phyloP scores from a whole-genome alignment of 2,797 vertebrate species.

The Malurus leucopterus region DNA sequence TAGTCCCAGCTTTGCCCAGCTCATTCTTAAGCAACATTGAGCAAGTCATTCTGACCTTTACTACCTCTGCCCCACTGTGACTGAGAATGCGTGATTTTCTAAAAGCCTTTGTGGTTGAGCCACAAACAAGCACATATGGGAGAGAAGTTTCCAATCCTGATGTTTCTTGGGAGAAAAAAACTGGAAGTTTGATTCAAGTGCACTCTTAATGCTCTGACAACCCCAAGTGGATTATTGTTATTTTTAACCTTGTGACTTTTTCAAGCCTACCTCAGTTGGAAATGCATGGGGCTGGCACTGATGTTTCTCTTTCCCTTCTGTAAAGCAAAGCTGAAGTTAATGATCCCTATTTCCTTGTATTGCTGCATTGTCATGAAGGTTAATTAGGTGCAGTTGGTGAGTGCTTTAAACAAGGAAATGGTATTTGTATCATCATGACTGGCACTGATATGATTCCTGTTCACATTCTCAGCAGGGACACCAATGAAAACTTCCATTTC shows the following conservation, averaged over 20 bases:
- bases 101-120: conserved; percentile 5
- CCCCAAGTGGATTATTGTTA: conserved; percentile 7
- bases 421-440: background rate
- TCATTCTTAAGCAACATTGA: conserved; percentile 24
- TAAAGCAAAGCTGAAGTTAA: conserved; percentile 40
- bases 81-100: background rate
- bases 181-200: conserved; percentile 1
- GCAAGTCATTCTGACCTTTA: conserved; percentile 2
- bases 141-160: conserved; percentile 4
- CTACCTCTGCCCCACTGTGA: conserved; percentile 6
- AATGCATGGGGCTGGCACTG: background rate
- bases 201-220: background rate
- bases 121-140: background rate
- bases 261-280: background rate
- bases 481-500: background rate
- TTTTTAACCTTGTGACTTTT: conserved; percentile 40
- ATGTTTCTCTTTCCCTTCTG: conserved; percentile 4
- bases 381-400: conserved; percentile 43
- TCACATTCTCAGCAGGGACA: background rate
- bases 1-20: background rate
- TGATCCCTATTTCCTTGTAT: conserved; percentile 43
- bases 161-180: background rate
- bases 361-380: conserved; percentile 32
- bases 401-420: conserved; percentile 1
- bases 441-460: background rate